Evolutionary conservation across 1,140 invertebrate species (phyloP).

Genomic region (Neodiprion lecontei): DNA sequence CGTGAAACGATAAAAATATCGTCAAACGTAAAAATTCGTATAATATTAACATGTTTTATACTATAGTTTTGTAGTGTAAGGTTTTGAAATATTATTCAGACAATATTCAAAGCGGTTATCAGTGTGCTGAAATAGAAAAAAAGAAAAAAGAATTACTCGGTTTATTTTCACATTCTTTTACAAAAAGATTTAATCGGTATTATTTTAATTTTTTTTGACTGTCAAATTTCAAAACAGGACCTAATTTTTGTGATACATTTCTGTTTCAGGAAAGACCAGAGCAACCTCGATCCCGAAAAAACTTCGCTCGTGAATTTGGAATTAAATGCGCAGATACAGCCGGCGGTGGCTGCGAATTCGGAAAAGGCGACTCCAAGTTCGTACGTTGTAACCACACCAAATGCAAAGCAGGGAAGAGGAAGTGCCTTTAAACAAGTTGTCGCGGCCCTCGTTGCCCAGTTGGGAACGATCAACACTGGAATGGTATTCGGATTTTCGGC

Average conservation of each 20-base stretch:
- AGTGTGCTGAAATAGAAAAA: no score
- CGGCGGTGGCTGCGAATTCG: constrained; percentile 22
- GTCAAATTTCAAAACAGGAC: no score
- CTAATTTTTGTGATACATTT: not conserved
- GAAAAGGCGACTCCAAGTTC: constrained; percentile 32
- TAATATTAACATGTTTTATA: no score
- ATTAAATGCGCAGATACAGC: constrained; percentile 21
- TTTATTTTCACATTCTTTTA: no score
- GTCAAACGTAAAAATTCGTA: no score
- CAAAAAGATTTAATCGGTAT: no score
- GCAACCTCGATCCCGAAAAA: constrained; percentile 38
- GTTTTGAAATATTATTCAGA: no score
- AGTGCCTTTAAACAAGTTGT: constrained; percentile 67
- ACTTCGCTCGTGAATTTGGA: constrained; percentile 37
- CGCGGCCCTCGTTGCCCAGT: constrained; percentile 69
- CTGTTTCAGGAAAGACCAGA: constrained; percentile 39
- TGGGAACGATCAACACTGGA: constrained; percentile 75
- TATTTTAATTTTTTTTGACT: no score
- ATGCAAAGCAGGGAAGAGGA: constrained; percentile 55
- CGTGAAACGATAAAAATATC: no score
- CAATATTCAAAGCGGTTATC: no score
- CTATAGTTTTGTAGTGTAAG: no score
- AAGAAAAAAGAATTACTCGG: no score
- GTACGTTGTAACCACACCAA: constrained; percentile 23
- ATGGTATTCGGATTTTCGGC: constrained; percentile 79